Base-by-base conservation (phyloP, 2,797 vertebrate species). In the Ammospiza maritima region DNA sequence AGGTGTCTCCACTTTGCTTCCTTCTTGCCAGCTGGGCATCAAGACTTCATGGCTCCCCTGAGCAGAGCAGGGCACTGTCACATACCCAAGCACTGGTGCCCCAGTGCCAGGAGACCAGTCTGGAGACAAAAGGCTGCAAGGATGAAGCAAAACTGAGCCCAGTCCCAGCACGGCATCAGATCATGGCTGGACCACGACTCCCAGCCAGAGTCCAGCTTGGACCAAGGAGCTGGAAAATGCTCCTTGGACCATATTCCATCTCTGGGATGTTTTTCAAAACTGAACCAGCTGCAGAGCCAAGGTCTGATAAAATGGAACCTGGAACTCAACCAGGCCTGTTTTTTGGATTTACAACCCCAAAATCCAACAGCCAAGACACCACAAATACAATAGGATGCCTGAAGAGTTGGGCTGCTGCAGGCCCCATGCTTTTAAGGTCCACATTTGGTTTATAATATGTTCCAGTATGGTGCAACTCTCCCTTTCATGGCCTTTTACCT, bases 221-320 rank as follows among this genome's bases (percentile, higher is more conserved):
- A 94, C 82, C 58, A 72, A 84, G 66, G 50, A 93, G 91, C 58
- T 95, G 93, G 94, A 96, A 96, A 94, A 92, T 54, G 60, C 90
- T 94, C 74, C 64, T 90, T 96, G 93, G 94, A 75, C 77, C 45
- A 36, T 71, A 3, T 78, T 89, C 80, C 13, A 5, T 22, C 80
- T 76, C 83, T 77, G 74, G 85, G 80, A 85, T 26, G 16, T 85
- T 88, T 89, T 88, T 79, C 88, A 94, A 93, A 94, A 92, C 54
- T 64, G 71, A 94, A 88, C 88, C 85, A 91, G 45, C 67, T 89
- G 71, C 71, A 90, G 53, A 94, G 93, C 91, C 89, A 93, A 94
- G 70, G 88, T 56, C 89, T 94, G 94, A 89, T 90, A 89, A 95
- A 95, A 94, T 34, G 70, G 70, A 93, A 69, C 48, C 66, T 93